Evolutionary conservation across 1,140 invertebrate species (phyloP).

Genomic region (Drosophila hydei): DNA sequence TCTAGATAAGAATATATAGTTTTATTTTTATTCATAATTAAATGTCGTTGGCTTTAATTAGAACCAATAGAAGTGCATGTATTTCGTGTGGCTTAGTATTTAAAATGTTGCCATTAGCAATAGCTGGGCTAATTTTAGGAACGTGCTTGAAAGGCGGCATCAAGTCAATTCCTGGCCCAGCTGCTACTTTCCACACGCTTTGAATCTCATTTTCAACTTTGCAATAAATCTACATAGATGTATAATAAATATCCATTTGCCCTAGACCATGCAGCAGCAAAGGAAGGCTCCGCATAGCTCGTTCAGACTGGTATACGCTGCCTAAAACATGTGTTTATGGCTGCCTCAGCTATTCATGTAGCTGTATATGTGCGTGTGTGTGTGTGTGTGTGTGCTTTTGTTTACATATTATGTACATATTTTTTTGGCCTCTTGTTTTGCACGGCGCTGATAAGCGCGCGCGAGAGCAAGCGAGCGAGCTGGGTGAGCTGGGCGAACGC

Average conservation of each 20-base stretch:
- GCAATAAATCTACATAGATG: slow-evolving; percentile 75
- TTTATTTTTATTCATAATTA: no score
- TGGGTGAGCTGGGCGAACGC: slow-evolving; percentile 27
- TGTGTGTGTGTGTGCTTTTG: slow-evolving; percentile 48
- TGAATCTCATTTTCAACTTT: slow-evolving; percentile 71
- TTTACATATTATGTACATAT: slow-evolving; percentile 79
- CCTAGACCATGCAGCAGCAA: slow-evolving; percentile 7
- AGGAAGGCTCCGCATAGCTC: slow-evolving; percentile 20
- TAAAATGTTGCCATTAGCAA: slow-evolving; percentile 17
- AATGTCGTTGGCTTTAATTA: no score
- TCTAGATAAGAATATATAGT: no score
- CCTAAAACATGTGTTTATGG: slow-evolving; percentile 73
- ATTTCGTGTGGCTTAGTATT: neutral
- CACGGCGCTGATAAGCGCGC: slow-evolving; percentile 66
- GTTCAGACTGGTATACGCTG: slow-evolving; percentile 69
- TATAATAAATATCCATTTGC: slow-evolving; percentile 79
- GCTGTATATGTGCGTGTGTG: slow-evolving; percentile 10
- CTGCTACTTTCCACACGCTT: slow-evolving; percentile 49
- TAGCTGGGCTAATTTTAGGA: slow-evolving; percentile 31
- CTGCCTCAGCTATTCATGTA: slow-evolving; percentile 36
- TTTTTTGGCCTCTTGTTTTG: slow-evolving; percentile 80
- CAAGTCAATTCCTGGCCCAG: slow-evolving; percentile 41
- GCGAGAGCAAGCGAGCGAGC: neutral
- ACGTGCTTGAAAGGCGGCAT: slow-evolving; percentile 7
- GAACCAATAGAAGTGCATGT: neutral